These are phyloP conservation scores for Plutella xylostella DNA, from an alignment of 2,888 invertebrate species.

Conservation along the genomic window DNA sequence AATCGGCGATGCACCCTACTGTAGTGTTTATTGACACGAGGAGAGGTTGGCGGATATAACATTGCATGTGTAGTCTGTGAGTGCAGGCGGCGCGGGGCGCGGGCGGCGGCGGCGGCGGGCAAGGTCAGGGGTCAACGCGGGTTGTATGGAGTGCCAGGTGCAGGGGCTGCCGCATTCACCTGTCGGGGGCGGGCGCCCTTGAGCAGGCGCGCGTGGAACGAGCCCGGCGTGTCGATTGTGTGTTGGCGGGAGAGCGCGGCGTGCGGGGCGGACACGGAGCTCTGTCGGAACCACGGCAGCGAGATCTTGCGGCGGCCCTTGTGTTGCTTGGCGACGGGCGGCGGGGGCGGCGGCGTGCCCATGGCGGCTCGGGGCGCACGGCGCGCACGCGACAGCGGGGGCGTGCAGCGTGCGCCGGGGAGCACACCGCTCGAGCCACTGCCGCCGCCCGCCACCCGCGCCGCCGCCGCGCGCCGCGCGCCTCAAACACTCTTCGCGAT, in stretches of 20 bases:
- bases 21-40: no score
- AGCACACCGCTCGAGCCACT: slow-evolving; percentile 22
- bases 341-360: slow-evolving; percentile 33
- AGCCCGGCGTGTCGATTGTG: slow-evolving; percentile 90
- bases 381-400: slow-evolving; percentile 30
- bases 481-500: slow-evolving; percentile 29
- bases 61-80: slow-evolving; percentile 13
- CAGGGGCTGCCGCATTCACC: slow-evolving; percentile 36
- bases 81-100: slow-evolving; percentile 19
- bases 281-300: slow-evolving; percentile 90
- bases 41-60: slow-evolving; percentile 16
- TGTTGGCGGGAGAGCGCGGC: slow-evolving; percentile 85
- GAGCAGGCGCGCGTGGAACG: slow-evolving; percentile 82
- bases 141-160: slow-evolving; percentile 15
- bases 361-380: slow-evolving; percentile 36
- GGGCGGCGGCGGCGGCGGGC: slow-evolving; percentile 19
- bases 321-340: slow-evolving; percentile 59
- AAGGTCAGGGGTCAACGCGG: slow-evolving; percentile 19
- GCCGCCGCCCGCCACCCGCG: slow-evolving; percentile 26
- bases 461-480: slow-evolving; percentile 29
- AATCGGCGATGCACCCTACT: no score
- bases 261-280: slow-evolving; percentile 79
- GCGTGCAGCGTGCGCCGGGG: slow-evolving; percentile 33
- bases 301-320: slow-evolving; percentile 88
- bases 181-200: slow-evolving; percentile 73